phyloP scores from a whole-genome alignment of 2,888 invertebrate genomes.

The Eristalis pertinax region DNA sequence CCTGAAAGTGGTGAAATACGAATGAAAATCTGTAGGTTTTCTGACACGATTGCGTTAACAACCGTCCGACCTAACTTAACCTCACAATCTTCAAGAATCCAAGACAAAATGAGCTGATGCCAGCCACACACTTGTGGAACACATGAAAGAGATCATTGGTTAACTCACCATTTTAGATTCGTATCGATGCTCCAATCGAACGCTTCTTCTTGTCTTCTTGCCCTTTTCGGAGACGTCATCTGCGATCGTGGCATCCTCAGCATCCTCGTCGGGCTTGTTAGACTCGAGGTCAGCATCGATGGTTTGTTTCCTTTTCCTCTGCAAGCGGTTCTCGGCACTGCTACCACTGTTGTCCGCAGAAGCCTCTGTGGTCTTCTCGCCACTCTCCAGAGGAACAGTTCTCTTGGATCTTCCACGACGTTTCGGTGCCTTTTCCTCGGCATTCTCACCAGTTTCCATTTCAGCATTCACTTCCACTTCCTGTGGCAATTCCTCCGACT shows the following conservation, averaged over 20 bases:
- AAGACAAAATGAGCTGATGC: too few relatives aligned
- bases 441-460: slow-evolving; percentile 18
- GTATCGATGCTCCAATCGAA: slow-evolving; percentile 78
- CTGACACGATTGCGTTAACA: too few relatives aligned
- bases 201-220: slow-evolving; percentile 78
- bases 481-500: slow-evolving; percentile 60
- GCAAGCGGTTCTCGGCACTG: slow-evolving; percentile 39
- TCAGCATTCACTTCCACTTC: slow-evolving; percentile 49
- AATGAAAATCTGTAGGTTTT: neutral
- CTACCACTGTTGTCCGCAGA: neutral
- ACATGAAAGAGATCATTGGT: neutral
- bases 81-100: too few relatives aligned
- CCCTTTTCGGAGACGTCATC: slow-evolving; percentile 73
- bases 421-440: slow-evolving; percentile 36
- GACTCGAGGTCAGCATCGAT: slow-evolving; percentile 37
- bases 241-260: slow-evolving; percentile 45
- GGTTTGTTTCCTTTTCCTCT: slow-evolving; percentile 68
- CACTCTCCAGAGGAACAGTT: slow-evolving; percentile 42
- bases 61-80: too few relatives aligned
- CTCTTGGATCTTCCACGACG: slow-evolving; percentile 75
- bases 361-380: slow-evolving; percentile 30
- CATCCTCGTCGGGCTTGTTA: slow-evolving; percentile 75
- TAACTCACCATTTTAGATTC: slow-evolving; percentile 75
- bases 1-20: slow-evolving; percentile 8
- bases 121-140: too few relatives aligned